These are phyloP conservation scores for Acropora tenuis DNA, from an alignment of 64 coral and sea anemone species.

Conservation along the genomic window DNA sequence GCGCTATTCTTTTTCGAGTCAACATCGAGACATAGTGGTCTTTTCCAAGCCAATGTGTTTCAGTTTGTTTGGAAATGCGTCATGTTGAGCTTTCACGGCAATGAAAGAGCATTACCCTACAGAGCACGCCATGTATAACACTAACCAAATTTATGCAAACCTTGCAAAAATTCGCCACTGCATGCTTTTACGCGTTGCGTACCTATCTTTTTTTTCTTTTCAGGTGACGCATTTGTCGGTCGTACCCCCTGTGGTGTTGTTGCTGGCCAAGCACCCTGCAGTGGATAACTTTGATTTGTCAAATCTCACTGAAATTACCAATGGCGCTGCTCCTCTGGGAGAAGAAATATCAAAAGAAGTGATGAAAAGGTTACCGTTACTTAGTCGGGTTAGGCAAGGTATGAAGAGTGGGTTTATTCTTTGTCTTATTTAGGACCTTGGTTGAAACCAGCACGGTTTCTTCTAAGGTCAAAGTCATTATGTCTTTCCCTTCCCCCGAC, in stretches of 20 bases:
- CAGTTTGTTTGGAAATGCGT: neutral
- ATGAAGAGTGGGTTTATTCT: no score
- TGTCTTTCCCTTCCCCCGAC: neutral
- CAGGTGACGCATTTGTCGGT: conserved; percentile 76
- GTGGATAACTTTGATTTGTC: conserved; percentile 69
- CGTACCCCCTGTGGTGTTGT: conserved; percentile 64
- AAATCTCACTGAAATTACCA: conserved; percentile 44
- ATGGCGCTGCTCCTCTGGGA: conserved; percentile 43
- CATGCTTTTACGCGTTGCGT: no score
- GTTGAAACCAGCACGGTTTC: neutral
- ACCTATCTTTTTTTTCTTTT: neutral
- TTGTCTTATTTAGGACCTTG: neutral
- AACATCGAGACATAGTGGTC: no score
- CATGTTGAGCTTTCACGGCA: neutral
- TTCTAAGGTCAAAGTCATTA: neutral
- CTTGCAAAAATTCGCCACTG: no score
- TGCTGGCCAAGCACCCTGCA: conserved; percentile 41
- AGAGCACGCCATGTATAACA: neutral
- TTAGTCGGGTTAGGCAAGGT: conserved; percentile 75
- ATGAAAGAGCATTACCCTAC: no score
- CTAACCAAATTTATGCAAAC: neutral
- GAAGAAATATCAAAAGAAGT: conserved; percentile 50
- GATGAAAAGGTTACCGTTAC: conserved; percentile 7
- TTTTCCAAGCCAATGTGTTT: neutral
- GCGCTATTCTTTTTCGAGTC: no score